Evolutionary conservation across 2,113 vertebrate genomes (phyloP).

Genomic region (Chloroceryle aenea): DNA sequence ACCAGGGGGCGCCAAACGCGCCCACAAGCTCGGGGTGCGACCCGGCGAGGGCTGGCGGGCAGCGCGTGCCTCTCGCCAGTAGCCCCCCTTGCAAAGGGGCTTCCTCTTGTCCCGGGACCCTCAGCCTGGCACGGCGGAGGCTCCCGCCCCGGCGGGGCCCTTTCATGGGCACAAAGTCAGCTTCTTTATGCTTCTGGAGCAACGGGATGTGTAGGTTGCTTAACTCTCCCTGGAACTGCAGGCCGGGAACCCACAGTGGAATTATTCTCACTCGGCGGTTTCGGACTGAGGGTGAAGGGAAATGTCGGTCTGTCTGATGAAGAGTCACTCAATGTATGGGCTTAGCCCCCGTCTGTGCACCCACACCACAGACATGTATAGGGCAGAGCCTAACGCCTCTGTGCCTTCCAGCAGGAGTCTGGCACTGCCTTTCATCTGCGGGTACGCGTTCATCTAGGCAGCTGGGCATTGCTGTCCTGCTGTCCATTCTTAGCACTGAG

Average conservation of each 20-base stretch:
- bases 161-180: neutral
- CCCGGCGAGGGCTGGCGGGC: too few species aligned
- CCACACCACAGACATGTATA: fast-evolving
- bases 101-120: fast-evolving
- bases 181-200: neutral
- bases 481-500: neutral
- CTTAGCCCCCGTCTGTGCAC: neutral
- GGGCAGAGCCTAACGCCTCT: neutral
- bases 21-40: neutral
- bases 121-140: fast-evolving
- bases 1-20: conserved; percentile 8
- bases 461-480: neutral
- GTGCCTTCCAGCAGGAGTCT: neutral
- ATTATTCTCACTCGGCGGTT: neutral
- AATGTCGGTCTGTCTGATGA: neutral
- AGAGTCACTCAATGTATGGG: too few species aligned
- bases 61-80: fast-evolving
- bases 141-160: fast-evolving
- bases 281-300: neutral
- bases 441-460: neutral
- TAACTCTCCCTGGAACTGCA: neutral
- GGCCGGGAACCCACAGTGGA: neutral
- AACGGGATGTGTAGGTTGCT: neutral
- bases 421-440: neutral
- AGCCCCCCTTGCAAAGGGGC: fast-evolving